phyloP scores from a whole-genome alignment of 1,140 invertebrate genomes.

The Vanessa atalanta region DNA sequence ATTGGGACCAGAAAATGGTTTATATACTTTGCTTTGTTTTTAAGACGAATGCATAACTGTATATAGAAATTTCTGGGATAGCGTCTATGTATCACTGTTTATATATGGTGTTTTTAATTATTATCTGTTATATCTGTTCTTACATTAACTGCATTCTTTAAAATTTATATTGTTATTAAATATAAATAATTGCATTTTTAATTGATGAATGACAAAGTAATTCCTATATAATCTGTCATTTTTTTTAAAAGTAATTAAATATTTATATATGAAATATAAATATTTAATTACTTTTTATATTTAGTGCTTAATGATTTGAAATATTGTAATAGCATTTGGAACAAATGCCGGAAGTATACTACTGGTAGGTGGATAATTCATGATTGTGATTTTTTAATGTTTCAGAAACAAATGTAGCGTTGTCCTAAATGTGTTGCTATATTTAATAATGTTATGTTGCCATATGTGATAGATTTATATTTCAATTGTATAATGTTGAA shows the following conservation, averaged over 20 bases:
- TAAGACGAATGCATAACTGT: background rate
- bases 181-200: background rate
- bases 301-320: background rate
- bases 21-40: background rate
- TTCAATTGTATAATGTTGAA: constrained; percentile 3
- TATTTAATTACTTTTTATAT: too few relatives aligned
- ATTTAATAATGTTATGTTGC: constrained; percentile 16
- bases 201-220: background rate
- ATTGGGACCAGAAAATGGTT: constrained; percentile 12
- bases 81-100: background rate
- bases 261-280: too few relatives aligned
- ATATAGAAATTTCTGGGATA: background rate
- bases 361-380: background rate
- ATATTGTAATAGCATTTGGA: background rate
- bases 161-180: background rate
- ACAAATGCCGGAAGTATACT: background rate
- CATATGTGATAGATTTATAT: constrained; percentile 11
- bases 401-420: background rate
- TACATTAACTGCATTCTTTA: background rate
- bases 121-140: background rate
- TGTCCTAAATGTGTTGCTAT: constrained; percentile 9
- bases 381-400: background rate
- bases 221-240: background rate
- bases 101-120: background rate
- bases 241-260: background rate